Conservation (phyloP, 2,888 invertebrate genomes). For the Beris morrisii region DNA sequence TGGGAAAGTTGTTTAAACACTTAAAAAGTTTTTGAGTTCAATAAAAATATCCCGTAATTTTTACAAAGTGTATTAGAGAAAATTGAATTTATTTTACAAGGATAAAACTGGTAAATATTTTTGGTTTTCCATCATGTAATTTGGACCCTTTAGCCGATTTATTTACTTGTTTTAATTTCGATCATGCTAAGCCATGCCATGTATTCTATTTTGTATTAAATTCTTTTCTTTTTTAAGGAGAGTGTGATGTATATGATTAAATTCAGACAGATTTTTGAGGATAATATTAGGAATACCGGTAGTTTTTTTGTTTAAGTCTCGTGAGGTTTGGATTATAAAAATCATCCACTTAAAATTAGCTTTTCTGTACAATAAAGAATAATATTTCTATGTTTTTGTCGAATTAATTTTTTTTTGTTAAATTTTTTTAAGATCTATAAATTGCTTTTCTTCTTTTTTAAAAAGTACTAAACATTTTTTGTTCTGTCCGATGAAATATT, state of each 20-base stretch:
- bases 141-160: constrained; percentile 23
- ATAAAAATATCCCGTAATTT: neutral
- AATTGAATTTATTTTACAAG: too few relatives aligned
- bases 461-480: too few relatives aligned
- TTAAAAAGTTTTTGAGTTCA: neutral
- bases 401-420: too few relatives aligned
- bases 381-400: too few relatives aligned
- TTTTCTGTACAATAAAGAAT: too few relatives aligned
- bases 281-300: constrained; percentile 14
- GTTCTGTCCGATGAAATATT: too few relatives aligned
- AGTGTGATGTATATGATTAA: neutral
- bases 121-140: constrained; percentile 1
- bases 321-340: constrained; percentile 9
- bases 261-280: neutral
- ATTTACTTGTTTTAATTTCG: neutral
- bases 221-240: constrained; percentile 2
- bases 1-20: neutral
- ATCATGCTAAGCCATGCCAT: neutral
- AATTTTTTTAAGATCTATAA: too few relatives aligned
- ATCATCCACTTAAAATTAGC: too few relatives aligned
- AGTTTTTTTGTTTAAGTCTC: constrained; percentile 24
- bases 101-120: too few relatives aligned
- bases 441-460: too few relatives aligned
- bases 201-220: neutral
- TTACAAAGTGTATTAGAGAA: neutral